These are phyloP conservation scores for Panurus biarmicus DNA, from an alignment of 2,113 vertebrate genomes.

Conservation along the genomic window DNA sequence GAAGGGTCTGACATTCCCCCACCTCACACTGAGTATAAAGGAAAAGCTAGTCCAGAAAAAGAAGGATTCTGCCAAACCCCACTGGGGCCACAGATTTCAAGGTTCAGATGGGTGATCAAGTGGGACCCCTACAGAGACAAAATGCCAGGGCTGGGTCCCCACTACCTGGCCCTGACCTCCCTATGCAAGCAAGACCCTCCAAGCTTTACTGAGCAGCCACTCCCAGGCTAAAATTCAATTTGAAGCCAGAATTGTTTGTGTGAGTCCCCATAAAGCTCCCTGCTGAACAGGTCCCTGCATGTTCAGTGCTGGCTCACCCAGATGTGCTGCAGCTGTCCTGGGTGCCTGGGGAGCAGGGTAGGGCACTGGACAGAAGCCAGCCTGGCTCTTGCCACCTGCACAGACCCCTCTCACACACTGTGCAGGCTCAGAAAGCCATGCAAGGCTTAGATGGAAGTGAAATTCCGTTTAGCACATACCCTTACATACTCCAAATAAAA, in stretches of 20 bases:
- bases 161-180: neutral
- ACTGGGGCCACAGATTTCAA: neutral
- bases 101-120: neutral
- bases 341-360: neutral
- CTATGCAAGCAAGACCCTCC: neutral
- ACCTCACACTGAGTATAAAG: neutral
- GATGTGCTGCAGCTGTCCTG: neutral
- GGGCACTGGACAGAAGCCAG: neutral
- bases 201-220: neutral
- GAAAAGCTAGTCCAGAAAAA: neutral
- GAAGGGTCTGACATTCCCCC: neutral
- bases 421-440: neutral
- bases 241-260: neutral
- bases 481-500: neutral
- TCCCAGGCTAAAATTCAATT: neutral
- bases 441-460: neutral
- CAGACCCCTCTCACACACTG: fast-evolving
- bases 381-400: neutral
- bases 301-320: neutral
- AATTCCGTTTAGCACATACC: neutral
- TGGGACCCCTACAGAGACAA: neutral
- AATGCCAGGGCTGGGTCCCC: fast-evolving
- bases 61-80: neutral
- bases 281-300: neutral
- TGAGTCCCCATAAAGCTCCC: neutral